These are phyloP conservation scores for Dioctria rufipes DNA, from an alignment of 2,888 invertebrate genomes.

Conservation along the genomic window DNA sequence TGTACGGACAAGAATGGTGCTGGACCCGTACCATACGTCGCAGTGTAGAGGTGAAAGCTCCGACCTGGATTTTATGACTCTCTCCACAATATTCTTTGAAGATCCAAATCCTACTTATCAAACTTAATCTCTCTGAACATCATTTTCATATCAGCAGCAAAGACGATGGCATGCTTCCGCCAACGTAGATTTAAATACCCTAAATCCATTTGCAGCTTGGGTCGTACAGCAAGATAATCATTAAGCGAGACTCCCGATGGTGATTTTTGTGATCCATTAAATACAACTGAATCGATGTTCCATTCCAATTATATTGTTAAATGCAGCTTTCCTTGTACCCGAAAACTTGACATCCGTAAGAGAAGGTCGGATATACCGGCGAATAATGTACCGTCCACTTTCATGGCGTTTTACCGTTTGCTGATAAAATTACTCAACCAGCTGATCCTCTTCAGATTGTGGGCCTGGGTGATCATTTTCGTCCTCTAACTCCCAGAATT, in stretches of 20 bases:
- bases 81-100: no score
- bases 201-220: neutral
- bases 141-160: neutral
- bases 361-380: neutral
- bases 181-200: neutral
- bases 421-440: neutral
- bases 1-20: no score
- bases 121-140: no score
- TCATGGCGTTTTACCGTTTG: neutral
- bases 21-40: no score
- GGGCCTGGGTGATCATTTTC: neutral
- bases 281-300: neutral
- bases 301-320: neutral
- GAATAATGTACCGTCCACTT: neutral
- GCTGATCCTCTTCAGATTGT: neutral
- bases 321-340: neutral
- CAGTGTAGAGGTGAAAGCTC: no score
- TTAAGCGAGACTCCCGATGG: neutral
- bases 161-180: neutral
- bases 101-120: no score
- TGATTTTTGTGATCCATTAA: slow-evolving; percentile 8
- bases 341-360: neutral
- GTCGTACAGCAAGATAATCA: neutral
- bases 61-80: no score
- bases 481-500: neutral